Percentiles rank a stretch among this genome's conserved stretches.
phyloP scores from a whole-genome alignment of 2,888 invertebrate genomes.

The Leucoptera coffeella region DNA sequence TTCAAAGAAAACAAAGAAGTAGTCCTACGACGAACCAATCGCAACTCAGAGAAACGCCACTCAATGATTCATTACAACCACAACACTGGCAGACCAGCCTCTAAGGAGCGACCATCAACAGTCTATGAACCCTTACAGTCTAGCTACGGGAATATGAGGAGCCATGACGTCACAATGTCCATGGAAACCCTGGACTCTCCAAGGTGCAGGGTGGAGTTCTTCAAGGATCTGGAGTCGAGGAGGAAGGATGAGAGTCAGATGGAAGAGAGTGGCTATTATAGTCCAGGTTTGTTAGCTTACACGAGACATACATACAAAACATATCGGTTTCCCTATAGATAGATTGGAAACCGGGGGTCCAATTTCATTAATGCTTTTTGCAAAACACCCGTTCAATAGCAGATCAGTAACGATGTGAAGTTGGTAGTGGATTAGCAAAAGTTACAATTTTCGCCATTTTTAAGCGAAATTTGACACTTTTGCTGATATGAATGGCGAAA shows the following conservation, averaged over 20 bases:
- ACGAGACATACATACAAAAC: too few species aligned
- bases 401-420: too few species aligned
- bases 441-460: too few species aligned
- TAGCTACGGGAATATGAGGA: constrained; percentile 33
- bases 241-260: constrained; percentile 39
- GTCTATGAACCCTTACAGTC: constrained; percentile 40
- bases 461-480: too few species aligned
- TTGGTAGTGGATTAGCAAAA: too few species aligned
- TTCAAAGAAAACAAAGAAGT: constrained; percentile 18
- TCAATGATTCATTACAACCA: constrained; percentile 50
- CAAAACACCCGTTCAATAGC: too few species aligned
- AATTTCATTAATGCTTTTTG: too few species aligned
- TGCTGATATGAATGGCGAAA: too few species aligned
- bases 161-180: constrained; percentile 36
- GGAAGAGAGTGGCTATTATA: constrained; percentile 47
- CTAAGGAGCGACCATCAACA: constrained; percentile 36
- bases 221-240: constrained; percentile 35
- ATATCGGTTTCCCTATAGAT: too few species aligned
- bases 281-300: too few species aligned
- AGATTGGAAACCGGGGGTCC: too few species aligned
- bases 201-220: constrained; percentile 33
- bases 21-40: constrained; percentile 29
- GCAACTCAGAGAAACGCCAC: constrained; percentile 36
- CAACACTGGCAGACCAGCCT: constrained; percentile 26
- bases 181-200: constrained; percentile 42